phyloP scores from a whole-genome alignment of 1,140 invertebrate genomes.

The Oncopodura yosiiana region DNA sequence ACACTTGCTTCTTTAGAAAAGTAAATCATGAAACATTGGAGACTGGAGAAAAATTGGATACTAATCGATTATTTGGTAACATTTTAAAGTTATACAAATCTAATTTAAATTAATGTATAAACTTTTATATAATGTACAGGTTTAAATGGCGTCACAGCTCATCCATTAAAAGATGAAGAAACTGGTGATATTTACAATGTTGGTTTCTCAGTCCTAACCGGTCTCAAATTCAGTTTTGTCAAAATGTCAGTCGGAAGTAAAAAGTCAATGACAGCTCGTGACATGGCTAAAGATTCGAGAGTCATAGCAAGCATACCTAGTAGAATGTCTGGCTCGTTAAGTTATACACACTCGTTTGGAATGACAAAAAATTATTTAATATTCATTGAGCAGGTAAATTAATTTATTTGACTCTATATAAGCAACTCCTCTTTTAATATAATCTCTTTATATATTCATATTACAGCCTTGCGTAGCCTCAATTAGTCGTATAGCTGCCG shows the following conservation, averaged over 20 bases:
- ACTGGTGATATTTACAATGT: conserved; percentile 23
- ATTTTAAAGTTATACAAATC: no score
- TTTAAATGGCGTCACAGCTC: conserved; percentile 39
- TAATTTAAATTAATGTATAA: no score
- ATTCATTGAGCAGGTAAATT: conserved; percentile 45
- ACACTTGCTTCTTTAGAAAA: conserved; percentile 6
- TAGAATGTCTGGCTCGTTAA: no score
- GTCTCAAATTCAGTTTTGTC: conserved; percentile 36
- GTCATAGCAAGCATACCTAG: conserved; percentile 39
- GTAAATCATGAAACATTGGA: conserved; percentile 6
- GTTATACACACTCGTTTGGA: conserved; percentile 45
- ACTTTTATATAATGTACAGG: conserved; percentile 34
- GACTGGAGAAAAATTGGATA: conserved; percentile 35
- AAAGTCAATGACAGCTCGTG: no score
- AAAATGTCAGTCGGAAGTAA: no score
- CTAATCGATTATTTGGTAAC: conserved; percentile 36
- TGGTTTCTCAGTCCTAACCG: conserved; percentile 29
- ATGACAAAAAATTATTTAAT: conserved; percentile 48
- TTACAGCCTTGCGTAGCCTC: no score
- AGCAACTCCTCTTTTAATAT: no score
- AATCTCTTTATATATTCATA: no score
- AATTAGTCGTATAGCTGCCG: no score
- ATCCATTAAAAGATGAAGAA: conserved; percentile 35
- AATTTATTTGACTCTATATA: no score
- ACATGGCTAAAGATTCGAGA: conserved; percentile 35